These are phyloP conservation scores for Natrix natrix DNA, from an alignment of 2,797 vertebrate genomes.

Conservation along the genomic window DNA sequence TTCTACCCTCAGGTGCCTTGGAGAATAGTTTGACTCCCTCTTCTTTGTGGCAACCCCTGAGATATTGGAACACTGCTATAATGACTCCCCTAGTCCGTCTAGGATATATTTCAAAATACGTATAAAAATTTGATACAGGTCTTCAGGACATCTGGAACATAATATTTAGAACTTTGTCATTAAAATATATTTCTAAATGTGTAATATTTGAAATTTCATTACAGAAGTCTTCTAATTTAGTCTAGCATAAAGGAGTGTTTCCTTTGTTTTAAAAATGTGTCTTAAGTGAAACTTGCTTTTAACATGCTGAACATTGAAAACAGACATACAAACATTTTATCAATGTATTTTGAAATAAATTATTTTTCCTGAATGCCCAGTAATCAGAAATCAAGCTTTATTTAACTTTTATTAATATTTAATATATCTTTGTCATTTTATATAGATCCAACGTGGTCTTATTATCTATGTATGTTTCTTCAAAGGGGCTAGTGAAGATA, in stretches of 20 bases:
- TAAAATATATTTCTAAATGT: not conserved
- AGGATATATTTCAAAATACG: not conserved
- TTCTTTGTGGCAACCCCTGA: no score
- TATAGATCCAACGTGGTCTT: constrained; percentile 85
- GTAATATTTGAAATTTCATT: not conserved
- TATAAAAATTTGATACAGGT: not conserved
- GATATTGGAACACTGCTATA: no score
- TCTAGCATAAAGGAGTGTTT: constrained; percentile 28
- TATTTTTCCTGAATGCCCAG: not conserved
- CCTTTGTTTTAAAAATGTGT: constrained; percentile 17
- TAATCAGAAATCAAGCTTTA: not conserved
- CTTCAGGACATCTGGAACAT: not conserved
- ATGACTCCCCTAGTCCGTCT: no score
- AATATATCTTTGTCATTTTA: constrained; percentile 50
- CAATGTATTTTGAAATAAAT: not conserved
- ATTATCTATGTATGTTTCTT: constrained; percentile 95
- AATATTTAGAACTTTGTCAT: not conserved
- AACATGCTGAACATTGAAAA: constrained; percentile 18
- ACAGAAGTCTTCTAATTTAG: not conserved
- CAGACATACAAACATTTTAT: constrained; percentile 11
- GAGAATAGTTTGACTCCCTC: no score
- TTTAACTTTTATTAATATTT: constrained; percentile 14
- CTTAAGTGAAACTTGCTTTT: constrained; percentile 20
- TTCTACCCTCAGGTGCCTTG: no score
- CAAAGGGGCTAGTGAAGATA: constrained; percentile 85